Base-by-base conservation (phyloP, 2,888 invertebrate genomes). In the Pycnomerus fuliginosus region DNA sequence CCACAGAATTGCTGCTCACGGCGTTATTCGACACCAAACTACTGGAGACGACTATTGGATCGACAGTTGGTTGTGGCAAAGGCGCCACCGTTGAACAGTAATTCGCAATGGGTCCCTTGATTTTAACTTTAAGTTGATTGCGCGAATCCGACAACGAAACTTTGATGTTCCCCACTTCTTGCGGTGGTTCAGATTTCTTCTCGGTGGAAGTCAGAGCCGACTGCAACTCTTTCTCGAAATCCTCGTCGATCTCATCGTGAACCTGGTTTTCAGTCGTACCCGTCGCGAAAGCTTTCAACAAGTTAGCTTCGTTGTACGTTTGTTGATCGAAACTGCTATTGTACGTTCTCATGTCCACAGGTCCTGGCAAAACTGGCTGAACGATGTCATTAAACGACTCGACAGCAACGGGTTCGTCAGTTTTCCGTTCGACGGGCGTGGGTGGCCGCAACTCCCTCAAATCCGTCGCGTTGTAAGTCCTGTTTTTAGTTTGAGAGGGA, bases 281-380 rank as follows among this genome's bases (percentile, higher is more conserved):
- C 40, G 78, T 80, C 23, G 83, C 82, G 60, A 87, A 87, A 4
- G 79, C 77, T 12, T 81, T 82, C 29, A 87, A 67, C 64, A 86
- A 80, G 61, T 78, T 80, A 0, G 80, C 76, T 50, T 83, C 83
- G 50, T 77, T 78, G 12, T 80, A 76, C 1, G 74, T 73, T 43
- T 79, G 77, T 15, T 77, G 76, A 49, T 83, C 84, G 44, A 79
- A 76, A 1, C 77, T 74, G 16, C 73, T 76, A 62, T 83, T 87
- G 66, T 91, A 91, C 0, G 90, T 90, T 37, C 91, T 81, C 91
- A 91, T 91, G 67, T 91, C 90, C 0, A 91, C 91, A 0, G 91
- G 91, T 1, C 90, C 91, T 0, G 91, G 90, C 49, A 91, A 69
- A 34, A 90, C 80, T 0, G 88, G 85, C 53, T 82, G 78, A 3